Evolutionary conservation across 1,140 invertebrate genomes (phyloP).

Genomic region (Spodoptera litura): DNA sequence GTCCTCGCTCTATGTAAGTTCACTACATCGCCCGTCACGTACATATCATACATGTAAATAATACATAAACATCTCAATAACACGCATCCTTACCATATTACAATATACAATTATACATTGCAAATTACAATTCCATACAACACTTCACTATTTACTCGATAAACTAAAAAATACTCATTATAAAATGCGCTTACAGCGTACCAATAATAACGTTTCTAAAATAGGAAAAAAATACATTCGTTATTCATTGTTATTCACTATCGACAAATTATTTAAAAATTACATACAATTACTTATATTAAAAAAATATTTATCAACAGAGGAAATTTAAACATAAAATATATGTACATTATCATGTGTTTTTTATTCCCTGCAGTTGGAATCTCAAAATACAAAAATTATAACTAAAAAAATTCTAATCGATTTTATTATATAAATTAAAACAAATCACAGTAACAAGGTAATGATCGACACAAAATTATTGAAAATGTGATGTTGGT

Average conservation of each 20-base stretch:
- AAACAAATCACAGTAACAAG: constrained; percentile 85
- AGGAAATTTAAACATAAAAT: constrained; percentile 57
- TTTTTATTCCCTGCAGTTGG: constrained; percentile 73
- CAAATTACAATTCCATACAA: constrained; percentile 79
- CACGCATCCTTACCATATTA: constrained; percentile 56
- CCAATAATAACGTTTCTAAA: constrained; percentile 74
- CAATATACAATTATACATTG: constrained; percentile 68
- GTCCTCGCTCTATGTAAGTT: constrained; percentile 10
- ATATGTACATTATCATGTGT: constrained; percentile 63
- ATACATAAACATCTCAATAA: constrained; percentile 29
- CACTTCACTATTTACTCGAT: constrained; percentile 75
- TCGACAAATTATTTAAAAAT: constrained; percentile 63
- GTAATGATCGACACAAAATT: constrained; percentile 74
- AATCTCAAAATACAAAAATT: constrained; percentile 71
- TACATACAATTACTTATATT: constrained; percentile 65
- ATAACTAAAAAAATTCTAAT: constrained; percentile 62
- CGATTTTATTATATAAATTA: constrained; percentile 70
- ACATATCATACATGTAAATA: constrained; percentile 19
- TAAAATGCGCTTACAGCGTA: constrained; percentile 82
- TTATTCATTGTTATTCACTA: constrained; percentile 24
- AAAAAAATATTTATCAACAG: constrained; percentile 67
- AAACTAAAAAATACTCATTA: constrained; percentile 77
- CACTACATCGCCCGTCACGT: constrained; percentile 24
- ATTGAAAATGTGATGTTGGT: constrained; percentile 69
- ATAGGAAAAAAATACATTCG: constrained; percentile 54